phyloP scores from a whole-genome alignment of 2,888 invertebrate species.

The Xanthorhoe spadicearia region DNA sequence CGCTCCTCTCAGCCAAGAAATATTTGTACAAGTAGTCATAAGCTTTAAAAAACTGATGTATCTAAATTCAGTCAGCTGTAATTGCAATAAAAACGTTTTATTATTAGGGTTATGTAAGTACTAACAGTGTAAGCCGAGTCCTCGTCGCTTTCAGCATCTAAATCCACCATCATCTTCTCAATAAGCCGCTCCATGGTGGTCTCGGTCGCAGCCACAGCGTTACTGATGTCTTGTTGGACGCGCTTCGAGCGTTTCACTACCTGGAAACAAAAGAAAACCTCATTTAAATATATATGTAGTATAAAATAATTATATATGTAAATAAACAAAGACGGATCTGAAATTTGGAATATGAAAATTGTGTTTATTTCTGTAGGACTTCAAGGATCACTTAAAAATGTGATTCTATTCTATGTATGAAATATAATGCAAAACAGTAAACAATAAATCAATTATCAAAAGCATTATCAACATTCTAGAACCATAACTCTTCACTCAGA shows the following conservation, averaged over 20 bases:
- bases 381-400: no score
- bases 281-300: no score
- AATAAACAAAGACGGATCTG: no score
- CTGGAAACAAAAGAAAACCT: conserved; percentile 46
- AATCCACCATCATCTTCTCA: conserved; percentile 77
- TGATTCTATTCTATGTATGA: no score
- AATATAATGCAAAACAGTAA: background rate
- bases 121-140: conserved; percentile 71
- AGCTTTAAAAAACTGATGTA: no score
- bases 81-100: no score
- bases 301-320: no score
- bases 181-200: conserved; percentile 76
- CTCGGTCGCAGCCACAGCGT: conserved; percentile 52
- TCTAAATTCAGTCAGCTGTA: no score
- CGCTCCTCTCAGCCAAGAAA: no score
- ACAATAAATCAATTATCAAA: conserved; percentile 11
- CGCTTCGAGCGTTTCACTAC: conserved; percentile 68
- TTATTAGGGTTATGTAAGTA: background rate
- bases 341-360: no score
- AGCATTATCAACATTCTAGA: conserved; percentile 3
- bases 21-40: no score
- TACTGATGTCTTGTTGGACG: conserved; percentile 46
- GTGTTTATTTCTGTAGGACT: no score
- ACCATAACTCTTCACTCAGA: conserved; percentile 9
- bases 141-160: conserved; percentile 74